Conservation (phyloP, 2,888 invertebrate species). For the Tetrapedia diversipes region DNA sequence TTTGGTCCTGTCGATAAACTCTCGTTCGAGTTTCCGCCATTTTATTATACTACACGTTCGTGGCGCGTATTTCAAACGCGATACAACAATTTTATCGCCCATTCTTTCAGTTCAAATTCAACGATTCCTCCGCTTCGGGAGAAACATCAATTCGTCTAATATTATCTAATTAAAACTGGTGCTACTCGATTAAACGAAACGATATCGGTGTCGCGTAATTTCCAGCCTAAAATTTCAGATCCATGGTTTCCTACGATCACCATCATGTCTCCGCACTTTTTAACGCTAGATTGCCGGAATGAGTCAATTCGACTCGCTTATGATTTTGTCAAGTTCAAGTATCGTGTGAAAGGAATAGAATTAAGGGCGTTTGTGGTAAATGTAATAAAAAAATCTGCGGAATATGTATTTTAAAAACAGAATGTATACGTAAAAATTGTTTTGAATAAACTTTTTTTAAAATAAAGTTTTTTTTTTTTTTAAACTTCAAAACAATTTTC, state of each 20-base stretch:
- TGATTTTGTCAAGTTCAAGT: no score
- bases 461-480: no score
- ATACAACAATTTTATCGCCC: not conserved
- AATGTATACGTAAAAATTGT: no score
- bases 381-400: no score
- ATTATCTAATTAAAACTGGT: slow-evolving; percentile 6
- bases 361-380: no score
- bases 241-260: slow-evolving; percentile 15
- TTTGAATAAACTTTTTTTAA: no score
- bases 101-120: not conserved
- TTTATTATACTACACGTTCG: not conserved
- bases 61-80: slow-evolving; percentile 1
- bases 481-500: no score
- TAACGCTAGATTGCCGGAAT: no score
- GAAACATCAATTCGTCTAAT: not conserved
- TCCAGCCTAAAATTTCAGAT: slow-evolving; percentile 5
- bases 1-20: slow-evolving; percentile 41
- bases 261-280: no score
- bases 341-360: no score
- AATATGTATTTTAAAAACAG: no score
- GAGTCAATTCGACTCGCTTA: no score
- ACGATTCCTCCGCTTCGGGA: not conserved
- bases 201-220: not conserved
- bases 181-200: not conserved
- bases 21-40: not conserved